Percentiles rank a stretch among this genome's conserved stretches.
phyloP scores from a whole-genome alignment of 2,113 vertebrate genomes.

The Brienomyrus brachyistius region DNA sequence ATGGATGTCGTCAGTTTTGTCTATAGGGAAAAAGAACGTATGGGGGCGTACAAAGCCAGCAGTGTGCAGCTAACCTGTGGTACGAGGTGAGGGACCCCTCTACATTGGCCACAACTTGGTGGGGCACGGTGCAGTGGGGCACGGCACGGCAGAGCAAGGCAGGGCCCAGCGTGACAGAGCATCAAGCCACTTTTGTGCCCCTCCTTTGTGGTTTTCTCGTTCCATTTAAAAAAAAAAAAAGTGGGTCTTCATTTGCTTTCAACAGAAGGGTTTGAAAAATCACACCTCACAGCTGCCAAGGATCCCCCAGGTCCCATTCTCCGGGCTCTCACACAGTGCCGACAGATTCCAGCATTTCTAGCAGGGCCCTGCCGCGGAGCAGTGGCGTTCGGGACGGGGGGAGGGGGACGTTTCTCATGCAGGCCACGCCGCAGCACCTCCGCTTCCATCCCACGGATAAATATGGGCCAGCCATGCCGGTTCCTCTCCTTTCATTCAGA shows the following conservation, averaged over 20 bases:
- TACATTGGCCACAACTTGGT: not conserved
- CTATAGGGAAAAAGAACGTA: not conserved
- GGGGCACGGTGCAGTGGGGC: not conserved
- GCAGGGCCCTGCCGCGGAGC: not conserved
- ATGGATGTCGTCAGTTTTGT: not conserved
- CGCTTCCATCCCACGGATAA: not conserved
- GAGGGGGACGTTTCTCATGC: not conserved
- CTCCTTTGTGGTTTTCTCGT: slow-evolving; percentile 44
- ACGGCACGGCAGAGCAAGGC: too few relatives aligned
- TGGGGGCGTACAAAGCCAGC: not conserved
- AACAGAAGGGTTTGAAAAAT: slow-evolving; percentile 51
- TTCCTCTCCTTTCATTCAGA: not conserved
- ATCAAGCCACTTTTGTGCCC: slow-evolving; percentile 38
- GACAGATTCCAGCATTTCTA: slow-evolving; percentile 43
- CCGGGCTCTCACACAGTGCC: slow-evolving; percentile 33
- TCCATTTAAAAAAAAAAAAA: not conserved
- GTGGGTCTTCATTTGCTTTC: slow-evolving; percentile 59
- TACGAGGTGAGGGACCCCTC: not conserved
- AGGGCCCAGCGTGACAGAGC: not conserved
- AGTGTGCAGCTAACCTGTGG: not conserved
- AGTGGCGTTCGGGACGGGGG: not conserved
- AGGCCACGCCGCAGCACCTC: not conserved
- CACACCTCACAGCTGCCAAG: slow-evolving; percentile 47
- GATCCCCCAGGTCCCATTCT: slow-evolving; percentile 13
- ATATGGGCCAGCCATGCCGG: not conserved